Evolutionary conservation across 2,113 vertebrate species (phyloP), one percentile per base, ranked within the genome.

Genomic region (Martes martes): DNA sequence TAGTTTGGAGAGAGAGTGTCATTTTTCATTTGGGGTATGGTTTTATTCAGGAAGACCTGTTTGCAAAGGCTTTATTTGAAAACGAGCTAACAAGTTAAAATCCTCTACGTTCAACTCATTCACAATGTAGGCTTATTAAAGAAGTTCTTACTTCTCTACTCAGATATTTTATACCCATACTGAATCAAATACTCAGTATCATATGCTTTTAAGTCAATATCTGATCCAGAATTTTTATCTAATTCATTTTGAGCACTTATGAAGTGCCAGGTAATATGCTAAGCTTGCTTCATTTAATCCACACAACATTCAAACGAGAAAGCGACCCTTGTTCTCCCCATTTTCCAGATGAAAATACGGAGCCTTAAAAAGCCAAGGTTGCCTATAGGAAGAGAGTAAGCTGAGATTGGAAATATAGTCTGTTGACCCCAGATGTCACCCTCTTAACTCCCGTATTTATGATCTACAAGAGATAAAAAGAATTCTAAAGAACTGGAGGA

Each of bases 11-110:
- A 24, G 52, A 21, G 71, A 36, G 16, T 42, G 2, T 28, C 67
- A 21, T 28, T 92, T 95, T 94, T 69, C 78, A 79, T n/a, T 67
- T 76, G 8, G 23, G 19, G 11, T 88, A 23, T 91, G 63, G 28
- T 80, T 91, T 95, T 67, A 84, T 78, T 76, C 36, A 69, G 1
- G 74, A 83, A 93, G 50, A 74, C 47, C 4, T 87, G 24, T 79
- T 91, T 93, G 11, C 42, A 65, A 81, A 81, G 26, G 42, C 26
- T 95, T 81, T 85, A 80, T 82, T 80, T 55, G 26, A 89, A 88
- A 97, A 91, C 71, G 50, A 81, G 28, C 61, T 61, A 88, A 93
- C 45, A 91, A 52, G 18, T 67, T 86, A 80, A 86, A 88, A 93
- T 31, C 4, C 3, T 16, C 21, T 57, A 19, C 11, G 4, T 86